Evolutionary conservation across 1,140 invertebrate species (phyloP).

Genomic region (Papilio polytes): DNA sequence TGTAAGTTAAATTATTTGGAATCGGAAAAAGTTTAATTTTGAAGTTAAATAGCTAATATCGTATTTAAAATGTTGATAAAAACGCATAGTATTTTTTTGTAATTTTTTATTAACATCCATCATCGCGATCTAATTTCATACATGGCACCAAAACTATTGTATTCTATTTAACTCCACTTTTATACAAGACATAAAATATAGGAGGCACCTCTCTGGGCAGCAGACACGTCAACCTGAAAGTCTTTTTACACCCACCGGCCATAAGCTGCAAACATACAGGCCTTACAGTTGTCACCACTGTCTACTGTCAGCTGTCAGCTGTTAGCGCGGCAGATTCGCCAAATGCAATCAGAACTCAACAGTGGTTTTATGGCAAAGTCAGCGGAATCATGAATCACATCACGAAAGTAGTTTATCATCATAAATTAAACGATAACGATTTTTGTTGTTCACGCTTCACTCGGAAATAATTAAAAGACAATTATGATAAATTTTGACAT

Average conservation of each 20-base stretch:
- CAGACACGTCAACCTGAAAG: not conserved
- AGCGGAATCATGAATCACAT: not conserved
- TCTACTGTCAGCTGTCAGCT: not conserved
- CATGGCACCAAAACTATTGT: constrained; percentile 18
- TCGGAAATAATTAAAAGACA: not conserved
- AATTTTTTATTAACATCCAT: constrained; percentile 1
- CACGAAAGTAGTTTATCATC: not conserved
- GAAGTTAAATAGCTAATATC: no score
- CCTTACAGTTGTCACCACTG: not conserved
- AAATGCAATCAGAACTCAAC: not conserved
- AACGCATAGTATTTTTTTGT: not conserved
- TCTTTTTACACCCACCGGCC: constrained; percentile 3
- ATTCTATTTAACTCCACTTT: not conserved
- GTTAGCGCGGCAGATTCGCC: not conserved
- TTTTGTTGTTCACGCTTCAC: not conserved
- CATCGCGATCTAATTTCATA: not conserved
- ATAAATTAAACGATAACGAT: not conserved
- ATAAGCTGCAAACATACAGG: not conserved
- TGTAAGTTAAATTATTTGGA: not conserved
- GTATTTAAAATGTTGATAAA: not conserved
- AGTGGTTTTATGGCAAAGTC: not conserved
- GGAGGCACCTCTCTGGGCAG: not conserved
- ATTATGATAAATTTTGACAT: not conserved
- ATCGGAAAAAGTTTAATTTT: not conserved
- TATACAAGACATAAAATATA: not conserved